Evolutionary conservation across 2,113 vertebrate species (phyloP).

Genomic region (Serranochromis macrocephalus): DNA sequence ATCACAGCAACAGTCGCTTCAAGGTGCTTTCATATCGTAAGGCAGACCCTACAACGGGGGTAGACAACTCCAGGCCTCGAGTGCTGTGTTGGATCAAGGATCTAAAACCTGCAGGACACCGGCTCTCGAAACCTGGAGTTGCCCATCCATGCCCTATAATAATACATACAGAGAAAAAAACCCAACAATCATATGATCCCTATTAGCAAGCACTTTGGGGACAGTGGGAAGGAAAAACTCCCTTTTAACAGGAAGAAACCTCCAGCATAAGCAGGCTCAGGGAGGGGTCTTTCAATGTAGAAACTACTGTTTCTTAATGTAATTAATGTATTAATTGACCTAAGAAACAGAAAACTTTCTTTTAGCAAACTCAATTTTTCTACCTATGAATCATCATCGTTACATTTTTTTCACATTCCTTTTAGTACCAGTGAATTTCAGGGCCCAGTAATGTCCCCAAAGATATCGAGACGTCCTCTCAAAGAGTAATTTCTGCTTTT

Average conservation of each 20-base stretch:
- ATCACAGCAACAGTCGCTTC: background rate
- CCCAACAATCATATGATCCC: background rate
- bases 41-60: background rate
- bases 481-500: background rate
- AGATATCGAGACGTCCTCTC: background rate
- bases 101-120: background rate
- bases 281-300: background rate
- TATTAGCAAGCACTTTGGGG: background rate
- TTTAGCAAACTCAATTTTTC: background rate
- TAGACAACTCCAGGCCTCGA: background rate
- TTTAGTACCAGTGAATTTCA: background rate
- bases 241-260: background rate
- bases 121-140: background rate
- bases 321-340: background rate
- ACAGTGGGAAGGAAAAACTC: background rate
- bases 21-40: background rate
- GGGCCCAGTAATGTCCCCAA: background rate
- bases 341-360: background rate
- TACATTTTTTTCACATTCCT: background rate
- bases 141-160: background rate
- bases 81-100: background rate
- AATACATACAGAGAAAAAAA: background rate
- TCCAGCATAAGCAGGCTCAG: background rate
- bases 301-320: background rate
- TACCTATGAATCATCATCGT: background rate